These are phyloP conservation scores for Agonopterix arenella DNA, from an alignment of 2,888 invertebrate species.

Conservation along the genomic window DNA sequence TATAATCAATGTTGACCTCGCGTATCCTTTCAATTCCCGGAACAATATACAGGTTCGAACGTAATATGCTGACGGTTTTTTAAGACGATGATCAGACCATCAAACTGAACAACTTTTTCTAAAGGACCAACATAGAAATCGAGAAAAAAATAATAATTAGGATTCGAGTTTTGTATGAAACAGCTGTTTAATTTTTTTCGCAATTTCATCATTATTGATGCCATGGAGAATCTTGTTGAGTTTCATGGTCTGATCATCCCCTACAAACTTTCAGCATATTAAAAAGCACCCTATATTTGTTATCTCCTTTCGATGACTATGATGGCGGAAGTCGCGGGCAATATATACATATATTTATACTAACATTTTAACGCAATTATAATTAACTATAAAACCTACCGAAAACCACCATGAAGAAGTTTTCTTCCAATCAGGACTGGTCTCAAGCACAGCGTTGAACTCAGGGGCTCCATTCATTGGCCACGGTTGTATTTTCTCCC, in stretches of 20 bases:
- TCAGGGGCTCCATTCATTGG: constrained; percentile 19
- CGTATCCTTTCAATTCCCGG: too few relatives aligned
- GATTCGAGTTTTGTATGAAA: background rate
- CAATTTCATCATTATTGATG: background rate
- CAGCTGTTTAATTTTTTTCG: background rate
- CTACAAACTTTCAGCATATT: too few relatives aligned
- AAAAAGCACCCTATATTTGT: too few relatives aligned
- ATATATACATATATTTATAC: background rate
- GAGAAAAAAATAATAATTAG: background rate
- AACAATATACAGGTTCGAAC: background rate
- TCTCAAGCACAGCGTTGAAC: constrained; percentile 15
- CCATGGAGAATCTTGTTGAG: too few relatives aligned
- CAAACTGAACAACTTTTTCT: too few relatives aligned
- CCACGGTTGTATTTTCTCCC: constrained; percentile 18
- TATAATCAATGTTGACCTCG: too few relatives aligned
- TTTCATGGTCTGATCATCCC: too few relatives aligned
- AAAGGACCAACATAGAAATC: too few relatives aligned
- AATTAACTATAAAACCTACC: constrained; percentile 11
- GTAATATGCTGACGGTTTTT: background rate
- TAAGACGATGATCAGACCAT: background rate
- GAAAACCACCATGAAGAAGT: constrained; percentile 13
- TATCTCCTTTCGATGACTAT: background rate
- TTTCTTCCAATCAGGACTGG: constrained; percentile 12
- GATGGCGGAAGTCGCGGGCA: background rate
- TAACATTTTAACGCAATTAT: background rate